Base-by-base conservation (phyloP, 1,140 invertebrate genomes). In the Drosophila lowei region DNA sequence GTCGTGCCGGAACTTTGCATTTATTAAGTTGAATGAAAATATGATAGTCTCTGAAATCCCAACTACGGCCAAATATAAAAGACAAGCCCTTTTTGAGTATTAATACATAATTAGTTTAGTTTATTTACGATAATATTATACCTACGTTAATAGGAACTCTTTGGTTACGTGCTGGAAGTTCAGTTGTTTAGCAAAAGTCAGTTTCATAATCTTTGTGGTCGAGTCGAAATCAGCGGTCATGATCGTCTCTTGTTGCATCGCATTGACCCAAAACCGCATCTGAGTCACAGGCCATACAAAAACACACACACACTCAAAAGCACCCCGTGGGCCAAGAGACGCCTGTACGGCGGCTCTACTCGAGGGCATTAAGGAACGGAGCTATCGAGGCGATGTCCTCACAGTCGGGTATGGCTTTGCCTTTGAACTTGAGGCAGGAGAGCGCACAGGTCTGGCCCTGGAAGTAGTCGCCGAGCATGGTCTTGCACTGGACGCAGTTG, bases 401-500 rank as follows among this genome's bases (percentile, higher is more conserved):
- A 88, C 96, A 97, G 78, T 97, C 96, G 0, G 96, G 96, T 47
- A 96, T 95, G 43, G 95, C 93, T 90, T 96, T 96, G 55, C 96
- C 96, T 80, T 96, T 95, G 89, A 94, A 95, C 84, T 96, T 95
- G 44, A 97, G 93, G 83, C 96, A 97, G 60, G 94, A 94, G 74
- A 97, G 95, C 0, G 96, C 96, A 84, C 96, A 97, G 0, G 95
- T 93, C 52, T 95, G 94, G 0, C 96, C 96, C 75, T 97, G 95
- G 90, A 97, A 97, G 92, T 96, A 97, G 0, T 94, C 93, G 0
- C 96, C 96, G 71, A 96, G 95, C 94, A 97, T 97, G 88, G 96
- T 96, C 89, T 96, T 96, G 91, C 96, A 97, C 83, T 97, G 96
- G 0, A 95, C 96, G 83, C 96, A 97, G 91, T 97, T 97, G 72